A percentile compares a stretch with the other conserved stretches of the same genome.
These are phyloP conservation scores for Dinocampus coccinellae DNA, from an alignment of 2,888 invertebrate genomes.

Conservation along the genomic window DNA sequence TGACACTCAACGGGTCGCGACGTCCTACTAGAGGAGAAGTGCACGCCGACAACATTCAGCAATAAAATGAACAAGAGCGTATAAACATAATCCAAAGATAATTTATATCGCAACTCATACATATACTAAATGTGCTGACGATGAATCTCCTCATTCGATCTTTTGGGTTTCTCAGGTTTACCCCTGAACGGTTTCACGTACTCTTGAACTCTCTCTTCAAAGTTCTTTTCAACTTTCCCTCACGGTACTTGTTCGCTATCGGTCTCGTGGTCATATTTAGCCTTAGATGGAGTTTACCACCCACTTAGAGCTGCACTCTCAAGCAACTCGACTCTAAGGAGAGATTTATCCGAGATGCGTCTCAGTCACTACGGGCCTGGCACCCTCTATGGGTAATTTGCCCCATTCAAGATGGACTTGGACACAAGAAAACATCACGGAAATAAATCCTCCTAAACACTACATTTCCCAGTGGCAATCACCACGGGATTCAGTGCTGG, in stretches of 20 bases:
- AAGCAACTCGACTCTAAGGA: slow-evolving; percentile 73
- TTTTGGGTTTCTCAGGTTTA: too few relatives aligned
- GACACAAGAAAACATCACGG: slow-evolving; percentile 64
- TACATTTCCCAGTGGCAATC: slow-evolving; percentile 70
- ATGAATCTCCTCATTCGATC: too few relatives aligned
- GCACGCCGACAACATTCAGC: too few relatives aligned
- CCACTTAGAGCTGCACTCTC: slow-evolving; percentile 71
- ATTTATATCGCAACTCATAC: too few relatives aligned
- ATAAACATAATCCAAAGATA: too few relatives aligned
- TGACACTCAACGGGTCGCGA: too few relatives aligned
- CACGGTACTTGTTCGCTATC: slow-evolving; percentile 77
- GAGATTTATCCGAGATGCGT: slow-evolving; percentile 46
- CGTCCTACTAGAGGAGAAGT: too few relatives aligned
- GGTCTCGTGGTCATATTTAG: slow-evolving; percentile 75
- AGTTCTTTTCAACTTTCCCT: slow-evolving; percentile 81
- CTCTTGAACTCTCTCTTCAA: slow-evolving; percentile 73
- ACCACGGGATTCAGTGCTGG: background rate
- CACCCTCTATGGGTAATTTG: slow-evolving; percentile 72
- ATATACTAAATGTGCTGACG: too few relatives aligned
- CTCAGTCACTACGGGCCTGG: slow-evolving; percentile 71
- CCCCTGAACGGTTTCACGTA: too few relatives aligned
- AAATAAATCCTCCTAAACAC: slow-evolving; percentile 71
- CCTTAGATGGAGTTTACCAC: slow-evolving; percentile 72
- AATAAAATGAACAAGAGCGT: too few relatives aligned
- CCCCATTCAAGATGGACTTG: slow-evolving; percentile 72